Conservation (phyloP, 2,888 invertebrate genomes). For the Meloe dianella region DNA sequence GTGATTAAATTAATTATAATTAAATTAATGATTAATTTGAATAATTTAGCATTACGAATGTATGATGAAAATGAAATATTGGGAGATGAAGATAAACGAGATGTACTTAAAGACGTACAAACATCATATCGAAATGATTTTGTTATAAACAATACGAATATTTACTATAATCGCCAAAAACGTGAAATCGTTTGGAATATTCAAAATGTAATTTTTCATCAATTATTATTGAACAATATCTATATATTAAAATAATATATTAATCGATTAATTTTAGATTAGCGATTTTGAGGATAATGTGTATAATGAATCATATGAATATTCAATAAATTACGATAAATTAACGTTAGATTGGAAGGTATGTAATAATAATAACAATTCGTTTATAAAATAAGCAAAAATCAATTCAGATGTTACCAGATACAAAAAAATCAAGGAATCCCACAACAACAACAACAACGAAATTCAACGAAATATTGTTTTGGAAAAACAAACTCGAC, state of each 20-base stretch:
- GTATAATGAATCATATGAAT: constrained; percentile 18
- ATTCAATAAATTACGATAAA: constrained; percentile 16
- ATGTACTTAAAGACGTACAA: constrained; percentile 43
- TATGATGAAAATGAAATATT: constrained; percentile 43
- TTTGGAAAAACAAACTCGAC: constrained; percentile 35
- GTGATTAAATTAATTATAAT: constrained; percentile 10
- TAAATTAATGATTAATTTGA: neutral
- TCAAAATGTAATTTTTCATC: constrained; percentile 16
- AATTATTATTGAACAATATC: too few species aligned
- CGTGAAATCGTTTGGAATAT: constrained; percentile 21
- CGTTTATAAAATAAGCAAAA: constrained; percentile 2
- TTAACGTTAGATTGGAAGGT: constrained; percentile 23
- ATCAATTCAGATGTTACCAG: constrained; percentile 14
- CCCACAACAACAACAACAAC: constrained; percentile 12
- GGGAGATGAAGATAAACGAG: constrained; percentile 44
- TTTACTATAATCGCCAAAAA: constrained; percentile 45
- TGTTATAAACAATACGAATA: constrained; percentile 48
- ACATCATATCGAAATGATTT: constrained; percentile 43
- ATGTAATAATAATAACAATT: constrained; percentile 16
- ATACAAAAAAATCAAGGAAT: neutral
- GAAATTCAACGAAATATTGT: constrained; percentile 18
- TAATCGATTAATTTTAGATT: constrained; percentile 18
- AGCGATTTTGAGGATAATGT: constrained; percentile 21
- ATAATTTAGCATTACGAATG: constrained; percentile 22
- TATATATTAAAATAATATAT: neutral